Conservation (phyloP, 2,888 invertebrate species). For the Cordilura impudica region DNA sequence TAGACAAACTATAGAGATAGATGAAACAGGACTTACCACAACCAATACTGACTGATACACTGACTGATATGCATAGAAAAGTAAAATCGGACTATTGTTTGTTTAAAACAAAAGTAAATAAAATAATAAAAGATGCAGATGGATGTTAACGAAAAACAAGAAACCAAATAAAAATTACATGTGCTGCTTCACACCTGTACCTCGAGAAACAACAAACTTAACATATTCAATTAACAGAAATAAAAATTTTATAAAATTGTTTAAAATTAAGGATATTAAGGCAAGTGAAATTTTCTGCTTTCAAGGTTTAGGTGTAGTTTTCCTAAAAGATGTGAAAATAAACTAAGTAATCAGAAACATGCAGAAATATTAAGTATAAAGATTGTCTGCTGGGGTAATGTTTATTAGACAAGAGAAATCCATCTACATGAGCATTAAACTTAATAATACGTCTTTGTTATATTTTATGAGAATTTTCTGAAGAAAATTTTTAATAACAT, state of each 20-base stretch:
- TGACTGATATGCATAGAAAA: conserved; percentile 7
- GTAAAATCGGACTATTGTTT: conserved; percentile 43
- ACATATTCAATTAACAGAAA: no score
- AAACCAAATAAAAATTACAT: conserved; percentile 25
- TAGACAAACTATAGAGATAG: background rate
- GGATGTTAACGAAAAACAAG: conserved; percentile 14
- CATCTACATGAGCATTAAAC: conserved; percentile 16
- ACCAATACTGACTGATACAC: background rate
- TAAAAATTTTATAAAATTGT: no score
- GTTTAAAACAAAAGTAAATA: conserved; percentile 20
- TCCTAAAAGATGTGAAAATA: conserved; percentile 32
- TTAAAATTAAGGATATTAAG: no score
- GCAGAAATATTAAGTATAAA: conserved; percentile 9
- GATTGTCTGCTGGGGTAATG: background rate
- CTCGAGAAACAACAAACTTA: no score
- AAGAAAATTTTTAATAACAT: conserved; percentile 5
- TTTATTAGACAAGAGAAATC: background rate
- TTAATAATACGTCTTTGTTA: conserved; percentile 44
- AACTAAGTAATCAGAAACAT: conserved; percentile 22
- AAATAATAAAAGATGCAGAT: conserved; percentile 25
- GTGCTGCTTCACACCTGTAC: conserved; percentile 14
- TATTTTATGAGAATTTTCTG: conserved; percentile 7
- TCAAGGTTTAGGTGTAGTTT: background rate
- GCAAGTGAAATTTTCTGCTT: background rate
- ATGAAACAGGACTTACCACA: background rate